Conservation (phyloP, 2,888 invertebrate species). For the Drosophila vallismaia region DNA sequence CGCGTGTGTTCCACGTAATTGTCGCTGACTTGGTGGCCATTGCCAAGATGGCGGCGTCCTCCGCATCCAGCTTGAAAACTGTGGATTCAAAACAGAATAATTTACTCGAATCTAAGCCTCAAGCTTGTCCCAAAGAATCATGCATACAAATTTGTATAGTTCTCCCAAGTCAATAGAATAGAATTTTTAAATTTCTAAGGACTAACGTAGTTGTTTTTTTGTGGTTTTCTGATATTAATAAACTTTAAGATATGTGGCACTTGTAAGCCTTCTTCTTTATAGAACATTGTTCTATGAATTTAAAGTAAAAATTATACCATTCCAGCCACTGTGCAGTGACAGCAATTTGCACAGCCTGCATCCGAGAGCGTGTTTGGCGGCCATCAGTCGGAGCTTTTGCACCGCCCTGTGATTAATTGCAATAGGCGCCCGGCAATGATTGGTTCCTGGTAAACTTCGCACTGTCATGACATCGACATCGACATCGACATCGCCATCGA, state of each 20-base stretch:
- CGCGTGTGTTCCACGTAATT: conserved; percentile 78
- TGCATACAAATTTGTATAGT: too few relatives aligned
- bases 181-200: too few relatives aligned
- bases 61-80: conserved; percentile 20
- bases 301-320: background rate
- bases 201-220: too few relatives aligned
- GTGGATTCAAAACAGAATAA: background rate
- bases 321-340: conserved; percentile 41
- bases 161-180: too few relatives aligned
- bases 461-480: conserved; percentile 49
- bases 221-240: too few relatives aligned
- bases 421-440: conserved; percentile 65
- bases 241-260: too few relatives aligned
- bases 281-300: background rate
- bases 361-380: conserved; percentile 57
- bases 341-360: conserved; percentile 42
- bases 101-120: background rate
- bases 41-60: conserved; percentile 56
- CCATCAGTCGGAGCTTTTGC: conserved; percentile 55
- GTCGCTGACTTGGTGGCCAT: conserved; percentile 60
- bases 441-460: conserved; percentile 69
- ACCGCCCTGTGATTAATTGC: conserved; percentile 72
- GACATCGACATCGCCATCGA: conserved; percentile 36
- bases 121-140: too few relatives aligned
- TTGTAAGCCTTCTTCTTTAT: background rate